Evolutionary conservation across 2,113 vertebrate genomes (phyloP).

Genomic region (Microcebus tavaratra): DNA sequence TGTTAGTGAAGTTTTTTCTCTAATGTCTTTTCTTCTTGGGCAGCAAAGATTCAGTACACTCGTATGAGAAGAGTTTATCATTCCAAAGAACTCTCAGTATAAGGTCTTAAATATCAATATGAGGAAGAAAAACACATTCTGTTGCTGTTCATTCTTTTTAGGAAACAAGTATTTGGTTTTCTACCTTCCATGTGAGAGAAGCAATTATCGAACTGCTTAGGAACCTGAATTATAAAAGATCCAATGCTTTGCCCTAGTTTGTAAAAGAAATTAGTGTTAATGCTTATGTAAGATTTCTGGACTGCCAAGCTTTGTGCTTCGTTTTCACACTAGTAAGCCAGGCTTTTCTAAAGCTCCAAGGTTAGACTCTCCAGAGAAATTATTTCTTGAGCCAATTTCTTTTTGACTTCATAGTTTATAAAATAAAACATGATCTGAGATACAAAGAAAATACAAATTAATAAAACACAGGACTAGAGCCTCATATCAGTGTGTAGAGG

Average conservation of each 20-base stretch:
- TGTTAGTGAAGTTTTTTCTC: neutral
- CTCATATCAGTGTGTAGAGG: slow-evolving; percentile 28
- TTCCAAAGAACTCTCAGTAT: neutral
- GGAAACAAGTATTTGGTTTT: slow-evolving; percentile 24
- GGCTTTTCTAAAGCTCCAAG: slow-evolving; percentile 8
- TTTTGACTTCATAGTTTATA: slow-evolving; percentile 58
- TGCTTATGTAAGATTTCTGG: slow-evolving; percentile 14
- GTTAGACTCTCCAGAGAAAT: slow-evolving; percentile 56
- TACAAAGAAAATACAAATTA: slow-evolving; percentile 70
- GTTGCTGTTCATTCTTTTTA: neutral
- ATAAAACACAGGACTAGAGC: slow-evolving; percentile 63
- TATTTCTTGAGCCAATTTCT: slow-evolving; percentile 55
- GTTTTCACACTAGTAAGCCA: slow-evolving; percentile 54
- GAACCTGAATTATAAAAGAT: slow-evolving; percentile 37
- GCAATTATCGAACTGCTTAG: slow-evolving; percentile 24
- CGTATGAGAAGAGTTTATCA: neutral
- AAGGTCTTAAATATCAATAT: neutral
- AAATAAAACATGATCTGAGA: slow-evolving; percentile 48
- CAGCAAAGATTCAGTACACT: neutral
- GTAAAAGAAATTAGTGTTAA: slow-evolving; percentile 53
- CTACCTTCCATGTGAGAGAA: neutral
- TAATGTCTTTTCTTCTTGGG: neutral
- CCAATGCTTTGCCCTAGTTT: neutral
- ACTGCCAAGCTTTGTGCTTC: slow-evolving; percentile 20
- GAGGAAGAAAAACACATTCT: neutral